Conservation (phyloP, 2,113 vertebrate species). For the Rhea pennata region DNA sequence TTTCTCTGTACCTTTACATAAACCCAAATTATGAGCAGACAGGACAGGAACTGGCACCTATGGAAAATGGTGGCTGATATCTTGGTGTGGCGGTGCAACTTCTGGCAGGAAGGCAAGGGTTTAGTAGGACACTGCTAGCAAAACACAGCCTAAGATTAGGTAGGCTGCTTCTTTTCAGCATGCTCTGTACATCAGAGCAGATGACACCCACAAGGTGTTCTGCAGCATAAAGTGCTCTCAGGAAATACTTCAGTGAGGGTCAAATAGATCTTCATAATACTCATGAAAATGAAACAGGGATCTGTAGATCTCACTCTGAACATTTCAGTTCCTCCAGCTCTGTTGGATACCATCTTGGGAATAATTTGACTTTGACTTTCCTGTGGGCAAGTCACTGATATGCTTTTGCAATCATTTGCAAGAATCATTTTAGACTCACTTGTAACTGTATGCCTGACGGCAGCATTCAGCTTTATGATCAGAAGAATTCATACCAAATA, state of each 20-base stretch:
- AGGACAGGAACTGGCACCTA: not conserved
- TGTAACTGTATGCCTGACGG: not conserved
- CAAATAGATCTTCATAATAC: conserved; percentile 27
- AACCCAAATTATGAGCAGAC: not conserved
- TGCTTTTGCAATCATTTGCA: not conserved
- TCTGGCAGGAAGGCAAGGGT: not conserved
- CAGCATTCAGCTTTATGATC: conserved; percentile 7
- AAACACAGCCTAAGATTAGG: not conserved
- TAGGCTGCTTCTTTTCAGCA: not conserved
- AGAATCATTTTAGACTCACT: conserved; percentile 5
- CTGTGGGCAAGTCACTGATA: not conserved
- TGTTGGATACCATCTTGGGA: conserved; percentile 34
- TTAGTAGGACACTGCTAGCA: not conserved
- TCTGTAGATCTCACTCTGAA: conserved; percentile 33
- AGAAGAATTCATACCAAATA: not conserved
- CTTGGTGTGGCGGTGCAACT: too few relatives aligned
- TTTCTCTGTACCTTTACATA: not conserved
- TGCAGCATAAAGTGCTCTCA: not conserved
- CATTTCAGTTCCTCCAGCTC: conserved; percentile 37
- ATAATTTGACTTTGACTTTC: conserved; percentile 37
- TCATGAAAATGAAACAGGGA: conserved; percentile 53
- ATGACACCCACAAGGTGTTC: not conserved
- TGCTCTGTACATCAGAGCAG: not conserved
- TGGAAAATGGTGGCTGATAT: not conserved
- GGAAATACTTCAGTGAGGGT: not conserved